Conservation (phyloP, 2,113 vertebrate species). For the Ranitomeya imitator region DNA sequence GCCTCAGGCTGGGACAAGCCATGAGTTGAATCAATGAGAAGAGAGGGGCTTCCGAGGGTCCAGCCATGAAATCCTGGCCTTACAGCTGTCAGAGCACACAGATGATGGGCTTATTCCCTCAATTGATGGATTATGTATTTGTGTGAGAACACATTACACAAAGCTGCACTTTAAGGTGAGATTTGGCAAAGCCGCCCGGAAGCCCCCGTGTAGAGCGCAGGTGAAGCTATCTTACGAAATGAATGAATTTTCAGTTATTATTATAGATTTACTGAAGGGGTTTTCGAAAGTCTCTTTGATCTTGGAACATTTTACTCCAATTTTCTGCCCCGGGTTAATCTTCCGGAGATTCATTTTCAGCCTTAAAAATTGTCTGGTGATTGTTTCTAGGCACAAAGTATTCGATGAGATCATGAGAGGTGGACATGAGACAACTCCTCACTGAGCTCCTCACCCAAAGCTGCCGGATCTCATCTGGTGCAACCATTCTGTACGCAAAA, state of each 20-base stretch:
- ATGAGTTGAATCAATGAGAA: neutral
- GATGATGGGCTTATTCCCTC: constrained; percentile 28
- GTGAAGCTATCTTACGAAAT: neutral
- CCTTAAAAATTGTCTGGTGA: constrained; percentile 25
- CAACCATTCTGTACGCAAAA: too few relatives aligned
- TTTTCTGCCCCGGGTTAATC: constrained; percentile 12
- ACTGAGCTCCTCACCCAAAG: neutral
- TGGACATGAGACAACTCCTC: neutral
- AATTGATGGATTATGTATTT: constrained; percentile 19
- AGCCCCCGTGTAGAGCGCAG: constrained; percentile 12
- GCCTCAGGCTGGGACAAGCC: constrained; percentile 23
- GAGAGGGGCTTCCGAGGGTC: neutral
- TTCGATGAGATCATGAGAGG: neutral
- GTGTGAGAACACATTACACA: constrained; percentile 30
- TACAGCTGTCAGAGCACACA: constrained; percentile 28
- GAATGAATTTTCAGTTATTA: constrained; percentile 1
- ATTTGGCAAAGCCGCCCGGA: constrained; percentile 22
- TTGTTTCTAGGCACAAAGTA: neutral
- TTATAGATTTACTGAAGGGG: constrained; percentile 22
- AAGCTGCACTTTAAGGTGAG: constrained; percentile 25
- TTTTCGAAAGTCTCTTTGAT: constrained; percentile 22
- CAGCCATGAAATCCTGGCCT: neutral
- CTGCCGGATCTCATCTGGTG: neutral
- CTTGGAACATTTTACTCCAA: constrained; percentile 1
- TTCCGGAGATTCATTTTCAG: neutral